Conservation (phyloP, 1,140 invertebrate species). For the Babylonia areolata region DNA sequence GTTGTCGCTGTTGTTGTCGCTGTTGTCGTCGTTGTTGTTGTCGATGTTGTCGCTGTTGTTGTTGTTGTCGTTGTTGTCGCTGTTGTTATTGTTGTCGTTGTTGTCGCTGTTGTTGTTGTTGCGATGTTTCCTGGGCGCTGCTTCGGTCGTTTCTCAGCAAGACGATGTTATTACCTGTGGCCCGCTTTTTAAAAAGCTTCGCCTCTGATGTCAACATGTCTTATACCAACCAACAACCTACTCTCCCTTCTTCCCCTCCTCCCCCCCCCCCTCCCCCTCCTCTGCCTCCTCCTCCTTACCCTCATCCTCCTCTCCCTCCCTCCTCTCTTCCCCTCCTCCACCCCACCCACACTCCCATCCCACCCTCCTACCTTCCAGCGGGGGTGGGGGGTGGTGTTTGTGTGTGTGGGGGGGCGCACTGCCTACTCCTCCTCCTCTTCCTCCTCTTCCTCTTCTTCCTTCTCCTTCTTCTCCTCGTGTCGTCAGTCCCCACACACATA, state of each 20-base stretch:
- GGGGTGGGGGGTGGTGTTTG: too few relatives aligned
- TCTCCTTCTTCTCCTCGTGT: neutral
- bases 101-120: neutral
- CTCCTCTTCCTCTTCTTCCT: neutral
- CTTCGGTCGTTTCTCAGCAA: neutral
- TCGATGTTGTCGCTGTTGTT: too few relatives aligned
- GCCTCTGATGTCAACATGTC: neutral
- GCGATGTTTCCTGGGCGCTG: neutral
- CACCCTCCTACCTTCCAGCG: neutral
- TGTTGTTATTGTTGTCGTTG: neutral
- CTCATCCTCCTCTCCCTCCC: too few relatives aligned
- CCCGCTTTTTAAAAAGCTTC: neutral
- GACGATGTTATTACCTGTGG: neutral
- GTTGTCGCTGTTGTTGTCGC: conserved; percentile 18
- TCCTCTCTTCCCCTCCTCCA: too few relatives aligned
- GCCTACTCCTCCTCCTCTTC: too few relatives aligned
- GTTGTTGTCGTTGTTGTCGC: too few relatives aligned
- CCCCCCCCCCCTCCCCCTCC: too few relatives aligned
- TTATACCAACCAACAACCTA: neutral
- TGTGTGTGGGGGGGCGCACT: too few relatives aligned
- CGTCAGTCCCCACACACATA: too few relatives aligned
- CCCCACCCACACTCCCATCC: too few relatives aligned
- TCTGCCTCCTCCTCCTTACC: too few relatives aligned
- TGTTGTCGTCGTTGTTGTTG: too few relatives aligned
- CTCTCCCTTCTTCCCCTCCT: neutral